phyloP scores from a whole-genome alignment of 2,797 vertebrate species.

The Enteromius radiatus region DNA sequence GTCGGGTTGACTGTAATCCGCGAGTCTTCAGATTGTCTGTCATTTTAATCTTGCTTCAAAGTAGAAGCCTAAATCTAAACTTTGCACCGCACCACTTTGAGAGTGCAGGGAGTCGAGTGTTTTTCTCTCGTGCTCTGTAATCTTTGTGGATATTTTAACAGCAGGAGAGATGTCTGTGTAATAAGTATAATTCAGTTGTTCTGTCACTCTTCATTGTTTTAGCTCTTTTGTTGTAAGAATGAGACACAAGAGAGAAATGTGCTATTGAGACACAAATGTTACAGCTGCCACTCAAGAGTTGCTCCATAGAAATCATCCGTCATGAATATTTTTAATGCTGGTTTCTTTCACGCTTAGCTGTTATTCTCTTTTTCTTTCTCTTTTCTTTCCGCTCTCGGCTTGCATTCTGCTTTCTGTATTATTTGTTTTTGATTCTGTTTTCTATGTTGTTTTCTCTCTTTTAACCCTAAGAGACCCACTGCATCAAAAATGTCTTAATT shows the following conservation, averaged over 20 bases:
- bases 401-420: conserved; percentile 10
- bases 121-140: neutral
- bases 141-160: conserved; percentile 9
- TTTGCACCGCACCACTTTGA: neutral
- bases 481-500: neutral
- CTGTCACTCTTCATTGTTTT: conserved; percentile 15
- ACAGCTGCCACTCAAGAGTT: conserved; percentile 48
- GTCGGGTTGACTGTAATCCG: conserved; percentile 16
- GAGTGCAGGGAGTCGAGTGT: neutral
- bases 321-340: neutral
- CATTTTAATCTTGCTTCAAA: conserved; percentile 27
- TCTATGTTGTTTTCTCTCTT: neutral
- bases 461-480: neutral
- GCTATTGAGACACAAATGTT: conserved; percentile 42
- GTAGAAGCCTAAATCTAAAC: neutral
- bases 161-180: conserved; percentile 3
- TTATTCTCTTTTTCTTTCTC: neutral
- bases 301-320: conserved; percentile 32
- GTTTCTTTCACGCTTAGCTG: neutral
- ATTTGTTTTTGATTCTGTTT: neutral
- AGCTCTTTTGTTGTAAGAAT: conserved; percentile 21
- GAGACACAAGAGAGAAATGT: conserved; percentile 24
- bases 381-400: neutral
- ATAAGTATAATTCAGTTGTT: conserved; percentile 17
- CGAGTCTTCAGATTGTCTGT: conserved; percentile 5